Percentiles rank a stretch among this genome's conserved stretches.
phyloP scores from a whole-genome alignment of 1,140 invertebrate species.

The Anoplolepis gracilipes region DNA sequence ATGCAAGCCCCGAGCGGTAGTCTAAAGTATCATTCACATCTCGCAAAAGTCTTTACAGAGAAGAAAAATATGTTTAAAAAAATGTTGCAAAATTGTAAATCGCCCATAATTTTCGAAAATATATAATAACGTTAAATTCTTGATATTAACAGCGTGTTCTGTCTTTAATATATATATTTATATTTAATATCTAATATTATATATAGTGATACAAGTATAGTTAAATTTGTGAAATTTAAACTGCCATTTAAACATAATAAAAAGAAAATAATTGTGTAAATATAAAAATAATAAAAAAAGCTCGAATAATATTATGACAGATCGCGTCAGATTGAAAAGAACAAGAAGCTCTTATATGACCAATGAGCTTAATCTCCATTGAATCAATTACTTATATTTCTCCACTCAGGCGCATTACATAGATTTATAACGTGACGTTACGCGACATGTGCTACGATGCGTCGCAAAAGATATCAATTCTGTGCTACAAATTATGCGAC shows the following conservation, averaged over 20 bases:
- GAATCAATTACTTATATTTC: neutral
- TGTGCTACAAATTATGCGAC: neutral
- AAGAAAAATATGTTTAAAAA: neutral
- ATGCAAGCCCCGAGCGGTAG: neutral
- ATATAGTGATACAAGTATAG: neutral
- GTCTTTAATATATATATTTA: no score
- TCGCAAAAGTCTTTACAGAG: neutral
- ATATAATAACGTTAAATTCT: neutral
- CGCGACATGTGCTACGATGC: neutral
- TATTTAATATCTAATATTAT: neutral
- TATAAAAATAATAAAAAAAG: no score
- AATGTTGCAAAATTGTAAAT: neutral
- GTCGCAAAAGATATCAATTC: slow-evolving; percentile 26
- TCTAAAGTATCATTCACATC: slow-evolving; percentile 42
- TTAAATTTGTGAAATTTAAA: neutral
- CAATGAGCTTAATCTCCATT: slow-evolving; percentile 8
- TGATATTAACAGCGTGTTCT: neutral
- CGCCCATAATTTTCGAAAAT: neutral
- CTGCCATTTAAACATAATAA: neutral
- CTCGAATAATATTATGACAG: neutral
- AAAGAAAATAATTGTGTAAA: no score
- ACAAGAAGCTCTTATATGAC: neutral
- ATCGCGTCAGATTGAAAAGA: neutral
- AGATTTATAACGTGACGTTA: neutral
- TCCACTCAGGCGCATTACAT: neutral